phyloP scores from a whole-genome alignment of 2,113 vertebrate genomes.

The Pterophyllum scalare region DNA sequence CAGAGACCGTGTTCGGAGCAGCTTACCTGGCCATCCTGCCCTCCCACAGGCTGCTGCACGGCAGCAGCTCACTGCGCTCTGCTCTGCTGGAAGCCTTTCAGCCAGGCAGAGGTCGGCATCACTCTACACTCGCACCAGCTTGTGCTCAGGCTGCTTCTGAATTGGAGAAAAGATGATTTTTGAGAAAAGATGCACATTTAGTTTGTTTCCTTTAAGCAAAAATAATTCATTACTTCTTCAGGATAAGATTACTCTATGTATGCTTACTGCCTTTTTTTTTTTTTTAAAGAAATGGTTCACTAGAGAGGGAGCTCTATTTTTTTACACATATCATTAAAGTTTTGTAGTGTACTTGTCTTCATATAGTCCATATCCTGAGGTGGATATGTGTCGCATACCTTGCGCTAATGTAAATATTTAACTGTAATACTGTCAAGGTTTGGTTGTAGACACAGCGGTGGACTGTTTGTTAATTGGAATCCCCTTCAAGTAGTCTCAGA shows the following conservation, averaged over 20 bases:
- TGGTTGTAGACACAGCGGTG: not conserved
- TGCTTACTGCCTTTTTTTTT: not conserved
- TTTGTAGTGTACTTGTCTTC: not conserved
- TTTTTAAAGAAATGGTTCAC: not conserved
- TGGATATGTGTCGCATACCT: not conserved
- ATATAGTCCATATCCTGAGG: not conserved
- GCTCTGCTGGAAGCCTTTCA: slow-evolving; percentile 78
- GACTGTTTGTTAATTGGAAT: slow-evolving; percentile 62
- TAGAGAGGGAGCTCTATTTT: not conserved
- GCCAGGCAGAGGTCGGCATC: slow-evolving; percentile 83
- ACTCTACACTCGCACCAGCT: not conserved
- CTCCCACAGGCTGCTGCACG: slow-evolving; percentile 87
- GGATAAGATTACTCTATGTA: not conserved
- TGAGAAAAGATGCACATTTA: not conserved
- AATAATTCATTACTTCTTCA: not conserved
- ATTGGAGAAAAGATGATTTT: not conserved
- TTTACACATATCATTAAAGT: not conserved
- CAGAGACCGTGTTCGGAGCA: slow-evolving; percentile 90
- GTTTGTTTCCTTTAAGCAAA: not conserved
- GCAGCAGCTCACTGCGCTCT: slow-evolving; percentile 82
- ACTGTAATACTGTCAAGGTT: not conserved
- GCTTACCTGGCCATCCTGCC: slow-evolving; percentile 90
- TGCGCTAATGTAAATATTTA: not conserved
- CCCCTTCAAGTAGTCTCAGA: slow-evolving; percentile 36
- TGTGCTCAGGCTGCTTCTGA: not conserved